Conservation (phyloP, 2,888 invertebrate species). For the Lochmaea capreae region DNA sequence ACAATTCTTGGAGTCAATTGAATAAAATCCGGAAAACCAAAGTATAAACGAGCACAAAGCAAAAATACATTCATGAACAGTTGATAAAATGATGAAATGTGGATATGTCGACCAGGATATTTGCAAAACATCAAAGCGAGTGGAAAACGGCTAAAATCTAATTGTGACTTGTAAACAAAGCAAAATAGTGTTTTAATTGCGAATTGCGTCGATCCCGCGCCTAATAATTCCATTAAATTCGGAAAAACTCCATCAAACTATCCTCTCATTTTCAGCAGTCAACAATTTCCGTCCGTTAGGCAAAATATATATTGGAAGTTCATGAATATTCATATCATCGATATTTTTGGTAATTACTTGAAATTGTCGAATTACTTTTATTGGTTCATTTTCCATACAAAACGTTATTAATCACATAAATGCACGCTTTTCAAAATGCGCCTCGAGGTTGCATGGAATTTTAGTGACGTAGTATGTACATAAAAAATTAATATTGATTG, state of each 20-base stretch:
- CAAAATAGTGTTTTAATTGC: slow-evolving; percentile 36
- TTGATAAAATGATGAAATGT: neutral
- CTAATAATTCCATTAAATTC: slow-evolving; percentile 36
- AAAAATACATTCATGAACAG: neutral
- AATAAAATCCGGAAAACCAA: no score
- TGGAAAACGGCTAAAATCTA: slow-evolving; percentile 23
- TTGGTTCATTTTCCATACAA: slow-evolving; percentile 38
- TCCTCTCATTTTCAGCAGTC: slow-evolving; percentile 28
- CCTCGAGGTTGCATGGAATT: slow-evolving; percentile 15
- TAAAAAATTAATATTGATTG: neutral
- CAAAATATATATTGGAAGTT: slow-evolving; percentile 26
- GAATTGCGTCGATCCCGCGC: slow-evolving; percentile 32
- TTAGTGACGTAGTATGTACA: neutral
- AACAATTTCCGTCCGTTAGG: slow-evolving; percentile 22
- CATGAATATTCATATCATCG: slow-evolving; percentile 42
- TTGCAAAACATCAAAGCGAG: slow-evolving; percentile 19
- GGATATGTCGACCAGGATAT: neutral
- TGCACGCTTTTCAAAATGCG: slow-evolving; percentile 34
- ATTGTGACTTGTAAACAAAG: slow-evolving; percentile 34
- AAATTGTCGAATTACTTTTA: slow-evolving; percentile 42
- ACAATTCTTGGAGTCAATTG: no score
- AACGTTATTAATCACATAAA: slow-evolving; percentile 39
- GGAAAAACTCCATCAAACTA: slow-evolving; percentile 34
- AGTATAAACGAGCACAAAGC: neutral
- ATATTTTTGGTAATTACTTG: slow-evolving; percentile 42